Evolutionary conservation across 2,797 vertebrate genomes (phyloP).

Genomic region (Myotis pilosus): DNA sequence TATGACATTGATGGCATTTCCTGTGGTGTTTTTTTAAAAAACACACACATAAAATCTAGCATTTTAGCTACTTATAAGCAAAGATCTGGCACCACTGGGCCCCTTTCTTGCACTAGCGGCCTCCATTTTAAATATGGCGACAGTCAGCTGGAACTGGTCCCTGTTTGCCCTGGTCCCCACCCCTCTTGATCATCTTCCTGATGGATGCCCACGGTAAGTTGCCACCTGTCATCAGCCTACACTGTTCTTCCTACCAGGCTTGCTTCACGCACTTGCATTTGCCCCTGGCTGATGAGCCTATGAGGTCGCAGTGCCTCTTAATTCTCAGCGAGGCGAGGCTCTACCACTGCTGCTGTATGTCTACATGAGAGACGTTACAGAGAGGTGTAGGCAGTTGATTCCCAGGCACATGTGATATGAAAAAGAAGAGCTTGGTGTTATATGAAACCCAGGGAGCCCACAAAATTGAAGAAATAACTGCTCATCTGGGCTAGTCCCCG

Average conservation of each 20-base stretch:
- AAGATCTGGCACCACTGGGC: background rate
- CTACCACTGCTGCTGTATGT: background rate
- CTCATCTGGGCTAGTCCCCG: background rate
- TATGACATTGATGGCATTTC: background rate
- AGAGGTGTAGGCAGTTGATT: background rate
- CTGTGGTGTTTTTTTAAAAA: too few species aligned
- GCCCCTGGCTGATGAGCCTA: background rate
- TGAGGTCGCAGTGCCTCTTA: background rate
- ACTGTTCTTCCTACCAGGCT: background rate
- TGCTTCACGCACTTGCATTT: background rate
- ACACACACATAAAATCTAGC: background rate
- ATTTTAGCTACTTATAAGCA: background rate
- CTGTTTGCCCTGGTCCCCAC: background rate
- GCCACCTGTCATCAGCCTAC: background rate
- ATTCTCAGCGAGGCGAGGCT: background rate
- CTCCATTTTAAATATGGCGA: background rate
- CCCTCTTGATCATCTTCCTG: background rate
- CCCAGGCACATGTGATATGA: background rate
- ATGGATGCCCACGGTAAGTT: background rate
- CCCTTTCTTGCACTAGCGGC: rapidly evolving
- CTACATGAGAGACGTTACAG: background rate
- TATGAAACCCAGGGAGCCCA: background rate
- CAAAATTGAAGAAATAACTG: background rate
- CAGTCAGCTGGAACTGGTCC: background rate
- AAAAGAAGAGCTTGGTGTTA: background rate